Evolutionary conservation across 2,888 invertebrate genomes (phyloP).

Genomic region (Polydrusus tereticollis): DNA sequence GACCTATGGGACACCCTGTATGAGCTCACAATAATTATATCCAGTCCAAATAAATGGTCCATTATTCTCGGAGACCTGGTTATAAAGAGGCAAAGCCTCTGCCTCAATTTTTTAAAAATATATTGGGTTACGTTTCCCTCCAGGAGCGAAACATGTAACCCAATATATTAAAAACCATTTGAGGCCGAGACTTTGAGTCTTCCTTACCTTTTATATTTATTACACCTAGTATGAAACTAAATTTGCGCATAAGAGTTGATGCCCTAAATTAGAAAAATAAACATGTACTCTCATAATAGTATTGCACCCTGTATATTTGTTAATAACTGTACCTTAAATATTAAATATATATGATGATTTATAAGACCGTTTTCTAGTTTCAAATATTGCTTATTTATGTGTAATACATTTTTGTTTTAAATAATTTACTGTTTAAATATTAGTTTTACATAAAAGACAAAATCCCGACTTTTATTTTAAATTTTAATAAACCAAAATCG

Average conservation of each 20-base stretch:
- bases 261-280: not conserved
- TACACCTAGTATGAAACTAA: no score
- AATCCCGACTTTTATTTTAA: slow-evolving; percentile 17
- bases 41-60: no score
- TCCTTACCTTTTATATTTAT: no score
- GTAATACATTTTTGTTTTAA: slow-evolving; percentile 60
- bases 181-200: no score
- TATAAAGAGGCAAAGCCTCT: no score
- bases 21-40: no score
- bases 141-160: no score
- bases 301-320: slow-evolving; percentile 51
- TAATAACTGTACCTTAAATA: slow-evolving; percentile 64
- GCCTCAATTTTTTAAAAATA: no score
- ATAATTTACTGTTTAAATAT: slow-evolving; percentile 64
- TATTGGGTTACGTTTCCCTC: no score
- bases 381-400: slow-evolving; percentile 61
- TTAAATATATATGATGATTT: slow-evolving; percentile 60
- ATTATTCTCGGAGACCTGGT: no score
- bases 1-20: no score
- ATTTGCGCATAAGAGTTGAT: not conserved
- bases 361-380: slow-evolving; percentile 60
- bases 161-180: no score
- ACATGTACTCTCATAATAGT: not conserved
- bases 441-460: slow-evolving; percentile 62
- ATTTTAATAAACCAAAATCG: not conserved